Percentiles rank a stretch among this genome's conserved stretches.
Conservation (phyloP, 2,888 invertebrate species). For the Cheilosia vernalis region DNA sequence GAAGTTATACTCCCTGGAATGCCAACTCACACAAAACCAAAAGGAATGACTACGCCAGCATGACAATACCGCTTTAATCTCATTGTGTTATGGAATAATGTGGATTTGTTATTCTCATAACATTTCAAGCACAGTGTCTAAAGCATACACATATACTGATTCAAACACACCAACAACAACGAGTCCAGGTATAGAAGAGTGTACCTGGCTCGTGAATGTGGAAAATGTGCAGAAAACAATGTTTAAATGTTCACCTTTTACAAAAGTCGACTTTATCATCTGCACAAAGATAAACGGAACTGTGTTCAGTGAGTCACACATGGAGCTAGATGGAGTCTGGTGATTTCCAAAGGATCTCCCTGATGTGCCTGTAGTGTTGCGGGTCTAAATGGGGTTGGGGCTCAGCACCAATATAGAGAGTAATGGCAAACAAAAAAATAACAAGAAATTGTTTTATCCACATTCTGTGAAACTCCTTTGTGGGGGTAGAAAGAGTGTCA, state of each 20-base stretch:
- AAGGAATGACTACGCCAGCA: conserved; percentile 16
- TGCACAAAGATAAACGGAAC: conserved; percentile 59
- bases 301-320: conserved; percentile 34
- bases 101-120: conserved; percentile 70
- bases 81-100: conserved; percentile 56
- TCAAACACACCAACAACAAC: conserved; percentile 5
- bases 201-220: conserved; percentile 9
- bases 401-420: background rate
- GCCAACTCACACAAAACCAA: conserved; percentile 15
- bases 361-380: background rate
- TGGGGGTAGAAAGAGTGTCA: conserved; percentile 32
- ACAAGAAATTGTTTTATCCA: conserved; percentile 61
- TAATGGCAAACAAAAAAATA: background rate
- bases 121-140: conserved; percentile 63
- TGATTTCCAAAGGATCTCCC: background rate
- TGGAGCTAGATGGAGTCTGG: background rate
- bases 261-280: conserved; percentile 67
- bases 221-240: conserved; percentile 28
- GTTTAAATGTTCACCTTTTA: conserved; percentile 66
- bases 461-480: conserved; percentile 58
- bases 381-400: conserved; percentile 2
- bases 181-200: background rate
- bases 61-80: conserved; percentile 59
- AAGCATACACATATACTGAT: conserved; percentile 27
- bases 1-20: conserved; percentile 1